Evolutionary conservation across 1,140 invertebrate genomes (phyloP).

Genomic region (Antheraea pernyi): DNA sequence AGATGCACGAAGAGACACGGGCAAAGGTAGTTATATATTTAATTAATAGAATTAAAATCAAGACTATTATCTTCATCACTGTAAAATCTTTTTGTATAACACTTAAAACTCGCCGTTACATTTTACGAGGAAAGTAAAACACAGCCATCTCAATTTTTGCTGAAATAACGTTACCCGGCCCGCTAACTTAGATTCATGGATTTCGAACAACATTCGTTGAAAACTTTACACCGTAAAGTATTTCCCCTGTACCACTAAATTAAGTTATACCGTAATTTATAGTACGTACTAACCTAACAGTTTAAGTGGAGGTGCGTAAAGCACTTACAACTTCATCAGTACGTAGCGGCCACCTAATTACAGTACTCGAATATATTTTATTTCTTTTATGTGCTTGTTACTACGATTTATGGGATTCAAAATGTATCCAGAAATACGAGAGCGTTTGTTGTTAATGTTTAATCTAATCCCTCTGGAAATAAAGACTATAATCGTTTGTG

Average conservation of each 20-base stretch:
- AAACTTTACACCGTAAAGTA: slow-evolving; percentile 14
- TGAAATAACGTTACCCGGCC: neutral
- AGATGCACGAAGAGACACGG: too few relatives aligned
- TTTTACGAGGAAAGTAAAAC: neutral
- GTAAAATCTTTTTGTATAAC: neutral
- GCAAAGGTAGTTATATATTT: too few relatives aligned
- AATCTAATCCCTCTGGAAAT: neutral
- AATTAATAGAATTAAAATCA: too few relatives aligned
- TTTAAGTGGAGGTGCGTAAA: slow-evolving; percentile 1
- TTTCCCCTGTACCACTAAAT: slow-evolving; percentile 14
- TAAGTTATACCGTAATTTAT: slow-evolving; percentile 19
- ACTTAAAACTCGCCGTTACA: neutral
- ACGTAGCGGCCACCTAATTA: neutral
- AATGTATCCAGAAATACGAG: neutral
- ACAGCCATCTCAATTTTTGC: neutral
- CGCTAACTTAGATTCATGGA: slow-evolving; percentile 13
- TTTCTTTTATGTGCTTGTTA: slow-evolving; percentile 2
- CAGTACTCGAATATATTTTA: slow-evolving; percentile 1
- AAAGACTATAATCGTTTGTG: neutral
- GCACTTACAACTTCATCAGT: slow-evolving; percentile 4
- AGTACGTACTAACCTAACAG: slow-evolving; percentile 6
- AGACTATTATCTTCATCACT: neutral
- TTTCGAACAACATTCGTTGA: slow-evolving; percentile 6
- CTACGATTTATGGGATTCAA: slow-evolving; percentile 1
- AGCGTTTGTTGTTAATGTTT: neutral